Conservation (phyloP, 2,113 vertebrate genomes). For the Crotalus horridus region DNA sequence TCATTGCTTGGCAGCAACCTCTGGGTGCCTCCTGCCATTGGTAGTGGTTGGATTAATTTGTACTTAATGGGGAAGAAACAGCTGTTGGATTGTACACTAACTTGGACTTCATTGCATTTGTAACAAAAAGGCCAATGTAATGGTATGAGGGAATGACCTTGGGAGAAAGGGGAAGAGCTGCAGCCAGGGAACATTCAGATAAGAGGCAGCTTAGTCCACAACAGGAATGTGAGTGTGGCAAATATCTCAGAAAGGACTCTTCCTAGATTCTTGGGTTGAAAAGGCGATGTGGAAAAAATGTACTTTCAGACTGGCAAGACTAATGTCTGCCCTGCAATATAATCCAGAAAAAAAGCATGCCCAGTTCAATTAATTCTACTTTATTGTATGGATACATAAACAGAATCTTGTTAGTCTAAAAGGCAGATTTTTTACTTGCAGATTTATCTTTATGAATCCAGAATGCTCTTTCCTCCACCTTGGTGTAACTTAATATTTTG, state of each 20-base stretch:
- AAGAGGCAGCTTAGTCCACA: neutral
- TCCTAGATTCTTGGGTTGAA: neutral
- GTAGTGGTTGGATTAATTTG: neutral
- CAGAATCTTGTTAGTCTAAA: neutral
- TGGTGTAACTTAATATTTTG: neutral
- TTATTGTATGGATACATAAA: neutral
- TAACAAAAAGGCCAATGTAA: neutral
- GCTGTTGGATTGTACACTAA: neutral
- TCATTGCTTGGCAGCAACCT: neutral
- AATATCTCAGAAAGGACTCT: neutral
- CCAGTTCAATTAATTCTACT: neutral
- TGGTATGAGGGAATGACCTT: neutral
- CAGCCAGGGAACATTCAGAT: neutral
- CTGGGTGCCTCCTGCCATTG: neutral
- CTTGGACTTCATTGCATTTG: neutral
- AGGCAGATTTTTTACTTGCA: neutral
- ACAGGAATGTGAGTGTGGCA: neutral
- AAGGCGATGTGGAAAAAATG: neutral
- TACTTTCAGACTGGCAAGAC: neutral
- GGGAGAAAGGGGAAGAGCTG: neutral
- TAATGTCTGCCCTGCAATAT: neutral
- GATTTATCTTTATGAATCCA: constrained; percentile 9
- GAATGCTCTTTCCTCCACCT: constrained; percentile 23
- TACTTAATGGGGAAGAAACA: neutral
- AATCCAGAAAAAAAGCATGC: neutral